Evolutionary conservation across 2,113 vertebrate genomes (phyloP).

Genomic region (Herpailurus yagouaroundi): DNA sequence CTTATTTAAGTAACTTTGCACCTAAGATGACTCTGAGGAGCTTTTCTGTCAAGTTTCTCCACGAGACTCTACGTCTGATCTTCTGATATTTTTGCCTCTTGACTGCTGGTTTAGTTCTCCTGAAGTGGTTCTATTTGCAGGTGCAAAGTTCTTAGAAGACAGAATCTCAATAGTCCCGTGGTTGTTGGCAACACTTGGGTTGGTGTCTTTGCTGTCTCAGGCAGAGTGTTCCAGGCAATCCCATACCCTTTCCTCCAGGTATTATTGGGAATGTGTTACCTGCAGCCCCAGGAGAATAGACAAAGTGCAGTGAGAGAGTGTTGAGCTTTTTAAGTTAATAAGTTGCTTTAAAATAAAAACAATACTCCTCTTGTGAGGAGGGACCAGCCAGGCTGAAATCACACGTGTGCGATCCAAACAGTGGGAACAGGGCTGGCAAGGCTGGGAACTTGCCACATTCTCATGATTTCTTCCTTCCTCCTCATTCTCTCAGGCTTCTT

Average conservation of each 20-base stretch:
- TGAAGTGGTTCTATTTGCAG: background rate
- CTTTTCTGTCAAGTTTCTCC: slow-evolving; percentile 17
- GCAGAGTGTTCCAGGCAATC: slow-evolving; percentile 31
- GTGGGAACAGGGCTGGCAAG: background rate
- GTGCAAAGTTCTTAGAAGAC: background rate
- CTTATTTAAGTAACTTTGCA: slow-evolving; percentile 26
- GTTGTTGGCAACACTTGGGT: background rate
- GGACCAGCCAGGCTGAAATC: slow-evolving; percentile 40
- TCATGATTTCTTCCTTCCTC: background rate
- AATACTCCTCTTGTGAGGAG: background rate
- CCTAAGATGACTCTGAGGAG: background rate
- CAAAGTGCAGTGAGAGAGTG: background rate
- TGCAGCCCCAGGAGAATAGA: background rate
- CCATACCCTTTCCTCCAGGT: slow-evolving; percentile 3
- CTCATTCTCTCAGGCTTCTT: slow-evolving; percentile 45
- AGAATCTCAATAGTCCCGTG: background rate
- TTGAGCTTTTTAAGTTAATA: slow-evolving; percentile 62
- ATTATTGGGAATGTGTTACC: slow-evolving; percentile 36
- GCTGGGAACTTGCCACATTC: background rate
- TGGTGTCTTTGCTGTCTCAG: background rate
- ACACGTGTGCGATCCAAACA: background rate
- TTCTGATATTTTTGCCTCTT: background rate
- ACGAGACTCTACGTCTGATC: background rate
- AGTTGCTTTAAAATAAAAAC: slow-evolving; percentile 53
- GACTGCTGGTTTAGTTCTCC: background rate